These are phyloP conservation scores for Ridgeia piscesae DNA, from an alignment of 1,140 invertebrate species.

Conservation along the genomic window DNA sequence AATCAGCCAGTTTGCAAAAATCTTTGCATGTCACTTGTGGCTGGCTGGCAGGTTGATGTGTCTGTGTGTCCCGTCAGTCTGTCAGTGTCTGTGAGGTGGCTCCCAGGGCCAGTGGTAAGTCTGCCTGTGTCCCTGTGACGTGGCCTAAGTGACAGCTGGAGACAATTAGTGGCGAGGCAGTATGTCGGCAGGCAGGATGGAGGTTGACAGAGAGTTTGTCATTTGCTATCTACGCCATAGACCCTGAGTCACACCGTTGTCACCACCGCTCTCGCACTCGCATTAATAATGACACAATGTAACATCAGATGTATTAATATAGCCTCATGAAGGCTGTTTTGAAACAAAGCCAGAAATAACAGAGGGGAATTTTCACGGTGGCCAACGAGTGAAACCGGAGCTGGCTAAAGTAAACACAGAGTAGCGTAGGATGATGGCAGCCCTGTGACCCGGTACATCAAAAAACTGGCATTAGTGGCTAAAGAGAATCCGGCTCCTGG, in stretches of 20 bases:
- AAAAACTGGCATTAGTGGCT: slow-evolving; percentile 1
- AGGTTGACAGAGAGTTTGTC: not conserved
- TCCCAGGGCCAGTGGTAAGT: not conserved
- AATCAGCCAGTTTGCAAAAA: too few relatives aligned
- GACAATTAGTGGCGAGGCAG: not conserved
- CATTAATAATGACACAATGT: not conserved
- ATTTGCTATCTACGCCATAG: not conserved
- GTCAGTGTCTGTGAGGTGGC: not conserved
- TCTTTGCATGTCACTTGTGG: too few relatives aligned
- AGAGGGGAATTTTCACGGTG: not conserved
- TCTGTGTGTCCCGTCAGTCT: not conserved
- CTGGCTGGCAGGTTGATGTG: too few relatives aligned
- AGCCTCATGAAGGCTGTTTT: not conserved
- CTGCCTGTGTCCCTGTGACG: not conserved
- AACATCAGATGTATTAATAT: not conserved
- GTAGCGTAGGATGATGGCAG: not conserved
- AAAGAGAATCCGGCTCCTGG: not conserved
- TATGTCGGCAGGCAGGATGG: not conserved
- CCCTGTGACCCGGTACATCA: not conserved
- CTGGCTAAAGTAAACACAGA: not conserved
- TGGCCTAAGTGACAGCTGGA: not conserved
- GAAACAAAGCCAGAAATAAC: not conserved
- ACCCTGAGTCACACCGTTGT: not conserved
- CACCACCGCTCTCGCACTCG: not conserved
- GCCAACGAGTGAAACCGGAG: not conserved